Percentiles rank a stretch among this genome's conserved stretches.
phyloP scores from a whole-genome alignment of 2,797 vertebrate genomes.

The Cryptoprocta ferox region DNA sequence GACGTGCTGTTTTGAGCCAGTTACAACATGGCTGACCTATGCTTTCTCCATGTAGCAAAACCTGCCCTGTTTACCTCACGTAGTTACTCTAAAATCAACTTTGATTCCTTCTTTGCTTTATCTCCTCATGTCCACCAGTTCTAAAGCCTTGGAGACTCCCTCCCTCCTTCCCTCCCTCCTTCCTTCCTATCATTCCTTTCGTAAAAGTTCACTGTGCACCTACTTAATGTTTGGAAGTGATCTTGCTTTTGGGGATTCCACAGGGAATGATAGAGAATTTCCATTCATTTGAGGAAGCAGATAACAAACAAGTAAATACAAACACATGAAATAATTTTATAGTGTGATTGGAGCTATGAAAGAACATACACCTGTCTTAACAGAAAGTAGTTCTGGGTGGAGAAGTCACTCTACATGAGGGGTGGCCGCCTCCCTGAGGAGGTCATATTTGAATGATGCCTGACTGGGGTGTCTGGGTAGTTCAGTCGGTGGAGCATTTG shows the following conservation, averaged over 20 bases:
- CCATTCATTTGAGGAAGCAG: background rate
- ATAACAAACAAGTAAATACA: background rate
- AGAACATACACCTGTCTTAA: background rate
- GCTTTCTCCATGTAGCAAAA: background rate
- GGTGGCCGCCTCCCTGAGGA: no score
- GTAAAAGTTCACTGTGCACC: background rate
- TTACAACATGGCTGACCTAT: background rate
- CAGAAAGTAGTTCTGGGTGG: background rate
- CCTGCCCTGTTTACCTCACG: background rate
- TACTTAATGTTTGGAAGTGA: background rate
- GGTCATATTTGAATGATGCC: background rate
- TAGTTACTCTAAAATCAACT: background rate
- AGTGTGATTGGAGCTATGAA: background rate
- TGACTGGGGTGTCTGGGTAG: background rate
- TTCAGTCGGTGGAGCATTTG: no score
- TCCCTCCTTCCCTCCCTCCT: background rate
- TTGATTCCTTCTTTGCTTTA: background rate
- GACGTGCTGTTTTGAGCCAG: background rate
- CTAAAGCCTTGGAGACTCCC: background rate
- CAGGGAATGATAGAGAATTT: background rate
- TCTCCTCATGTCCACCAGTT: background rate
- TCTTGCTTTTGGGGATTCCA: background rate
- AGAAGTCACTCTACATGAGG: background rate
- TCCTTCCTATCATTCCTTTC: background rate
- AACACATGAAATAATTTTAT: background rate